phyloP scores from a whole-genome alignment of 2,113 vertebrate genomes.

The Tympanuchus pallidicinctus region DNA sequence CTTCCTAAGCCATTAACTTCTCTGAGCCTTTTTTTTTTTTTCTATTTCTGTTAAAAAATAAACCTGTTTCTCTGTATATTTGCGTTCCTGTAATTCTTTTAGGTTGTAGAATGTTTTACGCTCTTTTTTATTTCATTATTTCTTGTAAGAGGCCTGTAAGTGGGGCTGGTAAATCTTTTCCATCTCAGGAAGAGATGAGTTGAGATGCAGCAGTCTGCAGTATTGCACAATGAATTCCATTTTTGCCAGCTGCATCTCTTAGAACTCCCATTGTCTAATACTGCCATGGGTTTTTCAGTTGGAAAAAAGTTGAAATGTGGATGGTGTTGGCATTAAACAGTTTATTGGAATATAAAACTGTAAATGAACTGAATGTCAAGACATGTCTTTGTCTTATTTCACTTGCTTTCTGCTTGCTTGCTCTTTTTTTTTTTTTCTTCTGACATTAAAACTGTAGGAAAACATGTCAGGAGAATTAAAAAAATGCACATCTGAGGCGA shows the following conservation, averaged over 20 bases:
- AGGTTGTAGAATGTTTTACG: fast-evolving
- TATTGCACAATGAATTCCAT: no score
- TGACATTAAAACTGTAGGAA: constrained; percentile 27
- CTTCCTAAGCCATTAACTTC: no score
- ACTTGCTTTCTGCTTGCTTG: neutral
- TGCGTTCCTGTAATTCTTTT: neutral
- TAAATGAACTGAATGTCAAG: neutral
- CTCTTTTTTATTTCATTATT: neutral
- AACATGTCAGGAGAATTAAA: constrained; percentile 45
- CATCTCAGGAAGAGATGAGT: no score
- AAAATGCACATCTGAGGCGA: constrained; percentile 2
- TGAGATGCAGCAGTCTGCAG: no score
- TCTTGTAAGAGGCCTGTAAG: neutral
- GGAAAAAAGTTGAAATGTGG: neutral
- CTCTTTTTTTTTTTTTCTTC: neutral
- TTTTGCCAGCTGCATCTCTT: neutral
- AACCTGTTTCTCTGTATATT: fast-evolving
- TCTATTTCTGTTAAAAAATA: neutral
- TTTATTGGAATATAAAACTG: neutral
- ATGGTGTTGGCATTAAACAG: neutral
- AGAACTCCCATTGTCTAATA: neutral
- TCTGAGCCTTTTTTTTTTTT: no score
- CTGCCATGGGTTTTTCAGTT: fast-evolving
- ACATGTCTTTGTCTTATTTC: neutral
- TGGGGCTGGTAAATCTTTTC: neutral